Evolutionary conservation across 2,113 vertebrate genomes (phyloP).

Genomic region (Trogon melanurus): DNA sequence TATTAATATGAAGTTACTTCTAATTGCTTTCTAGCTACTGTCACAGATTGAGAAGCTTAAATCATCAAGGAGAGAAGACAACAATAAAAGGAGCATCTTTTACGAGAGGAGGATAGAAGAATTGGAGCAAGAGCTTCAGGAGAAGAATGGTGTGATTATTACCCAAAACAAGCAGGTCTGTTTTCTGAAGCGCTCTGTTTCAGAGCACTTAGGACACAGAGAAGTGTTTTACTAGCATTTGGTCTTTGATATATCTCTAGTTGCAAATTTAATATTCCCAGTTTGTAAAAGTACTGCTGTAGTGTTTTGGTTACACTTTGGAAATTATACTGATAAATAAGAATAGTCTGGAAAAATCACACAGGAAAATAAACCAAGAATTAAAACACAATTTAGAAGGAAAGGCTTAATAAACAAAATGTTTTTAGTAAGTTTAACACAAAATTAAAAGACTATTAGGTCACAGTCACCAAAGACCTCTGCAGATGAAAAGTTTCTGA

Average conservation of each 20-base stretch:
- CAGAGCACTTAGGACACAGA: neutral
- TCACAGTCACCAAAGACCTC: neutral
- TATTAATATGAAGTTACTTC: neutral
- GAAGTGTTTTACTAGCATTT: neutral
- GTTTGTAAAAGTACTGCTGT: neutral
- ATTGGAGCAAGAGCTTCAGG: slow-evolving; percentile 79
- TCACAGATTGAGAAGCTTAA: slow-evolving; percentile 80
- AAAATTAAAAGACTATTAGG: neutral
- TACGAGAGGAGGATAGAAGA: slow-evolving; percentile 82
- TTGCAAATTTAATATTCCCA: neutral
- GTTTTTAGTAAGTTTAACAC: neutral
- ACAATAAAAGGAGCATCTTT: slow-evolving; percentile 73
- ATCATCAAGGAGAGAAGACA: slow-evolving; percentile 72
- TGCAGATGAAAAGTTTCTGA: neutral
- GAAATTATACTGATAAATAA: neutral
- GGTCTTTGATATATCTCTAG: neutral
- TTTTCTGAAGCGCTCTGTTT: neutral
- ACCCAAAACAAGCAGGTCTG: slow-evolving; percentile 85
- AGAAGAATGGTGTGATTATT: slow-evolving; percentile 82
- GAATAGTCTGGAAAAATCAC: neutral
- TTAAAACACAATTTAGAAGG: neutral
- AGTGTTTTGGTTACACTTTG: neutral
- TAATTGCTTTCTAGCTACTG: slow-evolving; percentile 74
- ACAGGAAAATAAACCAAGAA: neutral
- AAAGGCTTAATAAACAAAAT: neutral